These are phyloP conservation scores for Glossosoma conforme DNA, from an alignment of 1,140 invertebrate species.

Conservation along the genomic window DNA sequence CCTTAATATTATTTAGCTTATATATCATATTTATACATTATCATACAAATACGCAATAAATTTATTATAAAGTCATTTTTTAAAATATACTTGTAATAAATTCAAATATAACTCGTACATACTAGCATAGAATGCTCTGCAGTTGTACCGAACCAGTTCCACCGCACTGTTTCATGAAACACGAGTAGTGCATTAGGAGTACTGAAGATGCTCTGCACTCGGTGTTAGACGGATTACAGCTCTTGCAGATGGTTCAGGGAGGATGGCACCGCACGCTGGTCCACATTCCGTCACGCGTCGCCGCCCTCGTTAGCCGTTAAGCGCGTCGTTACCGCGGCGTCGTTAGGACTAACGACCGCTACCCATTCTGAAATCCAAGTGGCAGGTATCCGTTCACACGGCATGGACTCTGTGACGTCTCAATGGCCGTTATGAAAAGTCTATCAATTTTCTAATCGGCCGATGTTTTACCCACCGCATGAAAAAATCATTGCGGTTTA, in stretches of 20 bases:
- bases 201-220: neutral
- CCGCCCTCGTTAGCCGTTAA: constrained; percentile 25
- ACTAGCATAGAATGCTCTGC: too few relatives aligned
- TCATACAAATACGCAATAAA: too few relatives aligned
- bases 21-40: too few relatives aligned
- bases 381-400: neutral
- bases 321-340: constrained; percentile 18
- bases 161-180: too few relatives aligned
- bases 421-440: neutral
- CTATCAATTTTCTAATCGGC: too few relatives aligned
- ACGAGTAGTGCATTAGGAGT: neutral
- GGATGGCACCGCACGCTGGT: constrained; percentile 6
- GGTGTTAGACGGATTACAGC: neutral
- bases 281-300: constrained; percentile 26
- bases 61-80: too few relatives aligned
- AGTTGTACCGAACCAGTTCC: too few relatives aligned
- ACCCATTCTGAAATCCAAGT: constrained; percentile 6
- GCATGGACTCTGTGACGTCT: neutral
- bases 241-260: constrained; percentile 7
- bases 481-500: too few relatives aligned
- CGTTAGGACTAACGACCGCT: constrained; percentile 22
- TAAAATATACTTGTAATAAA: too few relatives aligned
- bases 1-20: too few relatives aligned
- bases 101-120: too few relatives aligned
- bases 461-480: too few relatives aligned